Base-by-base conservation (phyloP, 2,113 vertebrate genomes). In the Columba janthina region DNA sequence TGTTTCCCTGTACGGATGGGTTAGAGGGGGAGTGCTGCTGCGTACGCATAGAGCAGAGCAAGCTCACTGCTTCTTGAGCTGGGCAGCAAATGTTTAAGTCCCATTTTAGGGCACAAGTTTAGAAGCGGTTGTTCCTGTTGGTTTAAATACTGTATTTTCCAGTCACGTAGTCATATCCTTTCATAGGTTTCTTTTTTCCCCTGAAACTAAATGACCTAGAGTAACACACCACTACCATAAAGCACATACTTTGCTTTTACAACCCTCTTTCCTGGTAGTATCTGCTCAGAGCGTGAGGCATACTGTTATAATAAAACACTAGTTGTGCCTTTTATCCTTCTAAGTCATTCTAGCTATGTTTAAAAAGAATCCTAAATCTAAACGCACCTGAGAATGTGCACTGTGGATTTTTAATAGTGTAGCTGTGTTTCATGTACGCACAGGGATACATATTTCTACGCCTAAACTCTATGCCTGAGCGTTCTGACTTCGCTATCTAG, bases 31-130 rank as follows among this genome's bases (percentile, higher is more conserved):
- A 70, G 50, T 2, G 48, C 46, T 56, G 46, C 81, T 44, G 21
- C 7, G 0, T 40, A 7, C 38, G 38, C 0, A 0, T 65, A 40
- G 66, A n/a, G 40, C 85, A 32, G 44, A n/a, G 72, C 3, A 1
- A 72, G 28, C 15, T 65, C 46, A 48, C 46, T 21, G 16, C 46
- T 44, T 25, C 5, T 32, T 42, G 60, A 80, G 56, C 31, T 25
- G 61, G 71, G 70, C 31, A 71, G n/a, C n/a, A 74, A 69, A 79
- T 28, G 5, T 71, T 71, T 42, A 19, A 48, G 53, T 65, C 4
- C 0, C 14, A 1, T 51, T 88, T 83, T 24, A 94, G 48, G 38
- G 70, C 12, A 6, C 14, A 64, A 29, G n/a, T 74, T 88, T 70
- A n/a, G 40, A 46, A 93, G 58, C 3, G 15, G 4, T 51, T 86